These are phyloP conservation scores for Noctua fimbriata DNA, from an alignment of 2,888 invertebrate species.

Conservation along the genomic window DNA sequence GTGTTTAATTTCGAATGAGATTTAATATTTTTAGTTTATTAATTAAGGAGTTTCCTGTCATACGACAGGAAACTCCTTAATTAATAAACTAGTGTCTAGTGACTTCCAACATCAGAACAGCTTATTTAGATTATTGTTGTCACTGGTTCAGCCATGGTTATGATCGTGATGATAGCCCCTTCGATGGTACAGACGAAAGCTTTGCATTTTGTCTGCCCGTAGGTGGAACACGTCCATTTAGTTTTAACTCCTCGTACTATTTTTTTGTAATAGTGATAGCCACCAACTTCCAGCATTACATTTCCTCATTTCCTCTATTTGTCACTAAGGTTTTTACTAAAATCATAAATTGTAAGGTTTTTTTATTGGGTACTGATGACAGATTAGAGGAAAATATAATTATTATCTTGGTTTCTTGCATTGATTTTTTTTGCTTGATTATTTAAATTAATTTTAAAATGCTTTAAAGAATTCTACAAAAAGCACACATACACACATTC, in stretches of 20 bases:
- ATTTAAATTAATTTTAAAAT: too few species aligned
- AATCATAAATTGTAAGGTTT: constrained; percentile 4
- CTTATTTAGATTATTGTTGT: too few species aligned
- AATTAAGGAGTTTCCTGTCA: too few species aligned
- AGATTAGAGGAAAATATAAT: neutral
- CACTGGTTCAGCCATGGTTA: constrained; percentile 4
- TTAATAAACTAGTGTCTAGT: neutral
- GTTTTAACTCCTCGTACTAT: neutral
- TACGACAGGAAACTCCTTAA: too few species aligned
- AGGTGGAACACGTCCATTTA: constrained; percentile 27
- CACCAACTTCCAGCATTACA: constrained; percentile 8
- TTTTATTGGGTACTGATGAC: neutral
- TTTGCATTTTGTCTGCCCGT: constrained; percentile 22
- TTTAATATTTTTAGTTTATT: too few species aligned
- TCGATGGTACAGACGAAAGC: constrained; percentile 6
- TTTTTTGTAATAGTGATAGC: constrained; percentile 18
- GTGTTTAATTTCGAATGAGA: too few species aligned
- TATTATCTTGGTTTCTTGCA: neutral
- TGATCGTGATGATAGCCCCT: neutral
- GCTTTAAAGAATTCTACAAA: too few species aligned
- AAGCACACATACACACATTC: too few species aligned
- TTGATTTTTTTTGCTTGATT: neutral
- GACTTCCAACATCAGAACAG: neutral
- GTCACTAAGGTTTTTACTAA: constrained; percentile 20
- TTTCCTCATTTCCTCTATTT: constrained; percentile 31